Base-by-base conservation (phyloP, 2,888 invertebrate species). In the Plebejus melissa region DNA sequence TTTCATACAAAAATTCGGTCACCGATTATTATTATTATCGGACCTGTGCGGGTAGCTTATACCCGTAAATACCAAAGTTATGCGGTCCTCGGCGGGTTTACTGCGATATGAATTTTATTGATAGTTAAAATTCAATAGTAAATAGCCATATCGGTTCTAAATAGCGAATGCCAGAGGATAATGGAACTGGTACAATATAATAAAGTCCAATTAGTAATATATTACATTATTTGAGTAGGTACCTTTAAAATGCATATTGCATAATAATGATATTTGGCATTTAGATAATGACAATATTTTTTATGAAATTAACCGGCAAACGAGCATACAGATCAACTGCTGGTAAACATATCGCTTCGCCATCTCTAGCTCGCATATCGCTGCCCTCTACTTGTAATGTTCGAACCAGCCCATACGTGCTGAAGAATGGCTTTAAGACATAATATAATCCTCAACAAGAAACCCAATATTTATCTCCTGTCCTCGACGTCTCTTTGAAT, bases 111-210 rank as follows among this genome's bases (percentile, higher is more conserved):
- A 58, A 69, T 76, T 76, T 76, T 76, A 77, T 76, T 75, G 71
- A 76, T 75, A 76, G 76, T 74, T 76, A 76, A 78, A 78, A 77
- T 74, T 74, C 76, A 77, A 77, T 74, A 76, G 70, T 74, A 76
- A 75, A 78, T 76, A 76, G 70, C 70, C 75, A 13, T 41, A 9
- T 32, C 4, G 6, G n/a, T 50, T 41, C 46, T 11, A 50, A 60
- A 60, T 60, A 4, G 9, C 60, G 4, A 60, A 60, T 28, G 28
- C 11, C 22, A 60, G 28, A 28, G 54, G 4, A 1, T 50, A 60
- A 60, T 58, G 58, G 58, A 54, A 54, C 54, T 54, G 16, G 54
- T 54, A 16, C 54, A 54, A 16, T 16, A 54, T 22, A 22, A 22
- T 22, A 11, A 54, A 54, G 16, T 16, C 1, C 16, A 16, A 54